A percentile compares a stretch with the other conserved stretches of the same genome.
Conservation (phyloP, 2,797 vertebrate genomes). For the Cyclura pinguis region DNA sequence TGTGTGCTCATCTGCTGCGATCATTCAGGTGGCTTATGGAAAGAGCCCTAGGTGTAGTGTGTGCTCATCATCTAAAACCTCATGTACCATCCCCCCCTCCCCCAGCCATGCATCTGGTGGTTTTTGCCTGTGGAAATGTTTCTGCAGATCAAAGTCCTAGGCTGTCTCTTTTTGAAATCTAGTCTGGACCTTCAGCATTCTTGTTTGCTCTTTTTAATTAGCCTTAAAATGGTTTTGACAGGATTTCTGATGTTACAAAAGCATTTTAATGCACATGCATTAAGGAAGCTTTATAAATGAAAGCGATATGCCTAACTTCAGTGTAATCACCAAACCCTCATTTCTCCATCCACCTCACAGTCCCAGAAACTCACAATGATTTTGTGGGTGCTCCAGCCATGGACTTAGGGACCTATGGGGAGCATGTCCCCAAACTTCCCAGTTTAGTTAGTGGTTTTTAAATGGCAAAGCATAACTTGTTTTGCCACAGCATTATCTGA, state of each 20-base stretch:
- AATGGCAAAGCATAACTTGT: background rate
- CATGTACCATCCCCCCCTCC: no score
- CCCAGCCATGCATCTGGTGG: rapidly evolving
- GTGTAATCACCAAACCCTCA: conserved; percentile 13
- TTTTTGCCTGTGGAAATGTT: conserved; percentile 37
- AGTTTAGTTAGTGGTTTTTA: background rate
- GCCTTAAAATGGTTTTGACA: conserved; percentile 44
- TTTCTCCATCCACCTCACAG: background rate
- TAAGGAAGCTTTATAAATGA: conserved; percentile 49
- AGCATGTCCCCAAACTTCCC: background rate
- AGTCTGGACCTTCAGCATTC: conserved; percentile 24
- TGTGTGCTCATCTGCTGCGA: background rate
- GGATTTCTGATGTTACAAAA: conserved; percentile 1
- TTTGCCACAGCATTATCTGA: conserved; percentile 16
- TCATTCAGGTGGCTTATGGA: conserved; percentile 24
- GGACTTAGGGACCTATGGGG: background rate
- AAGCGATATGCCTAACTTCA: conserved; percentile 36
- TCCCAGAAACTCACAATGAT: conserved; percentile 6
- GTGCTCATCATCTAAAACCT: conserved; percentile 5
- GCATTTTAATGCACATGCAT: background rate
- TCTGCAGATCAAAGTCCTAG: conserved; percentile 54
- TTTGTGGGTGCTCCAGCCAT: background rate
- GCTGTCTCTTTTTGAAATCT: conserved; percentile 45
- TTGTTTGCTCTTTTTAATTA: conserved; percentile 55
- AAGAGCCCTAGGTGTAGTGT: background rate